Evolutionary conservation across 2,888 invertebrate genomes (phyloP).

Genomic region (Cantharis nigra): DNA sequence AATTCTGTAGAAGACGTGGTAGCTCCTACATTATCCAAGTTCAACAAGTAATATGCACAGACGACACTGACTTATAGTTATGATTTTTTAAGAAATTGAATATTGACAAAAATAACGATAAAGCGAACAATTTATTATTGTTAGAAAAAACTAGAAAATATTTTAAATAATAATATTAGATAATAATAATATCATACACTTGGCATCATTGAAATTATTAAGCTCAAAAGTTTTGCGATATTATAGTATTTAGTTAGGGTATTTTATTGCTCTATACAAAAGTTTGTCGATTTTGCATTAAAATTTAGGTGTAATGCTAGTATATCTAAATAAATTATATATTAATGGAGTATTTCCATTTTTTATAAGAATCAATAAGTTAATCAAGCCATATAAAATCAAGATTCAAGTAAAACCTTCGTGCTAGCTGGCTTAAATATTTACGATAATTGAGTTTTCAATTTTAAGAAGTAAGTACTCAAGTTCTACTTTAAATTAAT

Average conservation of each 20-base stretch:
- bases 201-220: not conserved
- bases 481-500: not conserved
- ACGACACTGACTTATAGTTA: not conserved
- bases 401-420: not conserved
- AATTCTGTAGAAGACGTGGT: slow-evolving; percentile 1
- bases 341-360: too few relatives aligned
- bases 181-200: too few relatives aligned
- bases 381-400: not conserved
- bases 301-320: not conserved
- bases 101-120: not conserved
- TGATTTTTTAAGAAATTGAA: not conserved
- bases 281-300: not conserved
- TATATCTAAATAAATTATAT: not conserved
- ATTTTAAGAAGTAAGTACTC: not conserved
- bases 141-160: not conserved
- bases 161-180: not conserved
- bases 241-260: not conserved
- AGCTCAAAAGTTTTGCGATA: not conserved
- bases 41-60: slow-evolving; percentile 21
- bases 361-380: not conserved
- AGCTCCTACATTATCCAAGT: slow-evolving; percentile 3
- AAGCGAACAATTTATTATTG: not conserved
- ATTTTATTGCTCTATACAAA: not conserved
- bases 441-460: not conserved
- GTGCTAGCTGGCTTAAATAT: not conserved